Conservation (phyloP, 2,113 vertebrate genomes). For the Corythaixoides concolor region DNA sequence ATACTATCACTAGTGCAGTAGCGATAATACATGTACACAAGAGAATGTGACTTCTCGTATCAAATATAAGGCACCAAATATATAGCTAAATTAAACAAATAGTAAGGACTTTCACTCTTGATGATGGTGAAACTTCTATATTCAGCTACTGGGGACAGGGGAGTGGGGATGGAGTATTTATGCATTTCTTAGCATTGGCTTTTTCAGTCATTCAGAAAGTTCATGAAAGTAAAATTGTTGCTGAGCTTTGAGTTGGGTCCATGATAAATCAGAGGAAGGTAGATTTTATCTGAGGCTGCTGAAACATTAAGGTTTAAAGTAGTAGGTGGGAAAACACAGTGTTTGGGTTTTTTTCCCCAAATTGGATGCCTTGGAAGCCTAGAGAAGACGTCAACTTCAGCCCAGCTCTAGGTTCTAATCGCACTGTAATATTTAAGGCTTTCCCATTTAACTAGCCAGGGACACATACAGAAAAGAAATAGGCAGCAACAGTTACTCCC, state of each 20-base stretch:
- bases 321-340: not conserved
- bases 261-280: not conserved
- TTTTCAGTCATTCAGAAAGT: not conserved
- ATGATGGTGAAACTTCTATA: not conserved
- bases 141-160: not conserved
- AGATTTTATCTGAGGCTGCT: not conserved
- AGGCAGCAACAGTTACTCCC: not conserved
- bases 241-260: not conserved
- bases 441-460: not conserved
- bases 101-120: not conserved
- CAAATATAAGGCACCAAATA: not conserved
- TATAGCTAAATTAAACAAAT: not conserved
- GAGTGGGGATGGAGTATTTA: not conserved
- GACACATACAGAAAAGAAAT: not conserved
- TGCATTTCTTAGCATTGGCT: not conserved
- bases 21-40: rapidly evolving
- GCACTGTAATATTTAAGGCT: not conserved
- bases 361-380: not conserved
- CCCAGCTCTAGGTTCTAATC: not conserved
- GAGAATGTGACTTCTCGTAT: not conserved
- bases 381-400: not conserved
- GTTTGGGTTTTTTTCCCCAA: rapidly evolving
- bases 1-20: not conserved
- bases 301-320: not conserved
- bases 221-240: not conserved